A percentile compares a stretch with the other conserved stretches of the same genome.
These are phyloP conservation scores for Bradypodion ventrale DNA, from an alignment of 2,797 vertebrate species.

Conservation along the genomic window DNA sequence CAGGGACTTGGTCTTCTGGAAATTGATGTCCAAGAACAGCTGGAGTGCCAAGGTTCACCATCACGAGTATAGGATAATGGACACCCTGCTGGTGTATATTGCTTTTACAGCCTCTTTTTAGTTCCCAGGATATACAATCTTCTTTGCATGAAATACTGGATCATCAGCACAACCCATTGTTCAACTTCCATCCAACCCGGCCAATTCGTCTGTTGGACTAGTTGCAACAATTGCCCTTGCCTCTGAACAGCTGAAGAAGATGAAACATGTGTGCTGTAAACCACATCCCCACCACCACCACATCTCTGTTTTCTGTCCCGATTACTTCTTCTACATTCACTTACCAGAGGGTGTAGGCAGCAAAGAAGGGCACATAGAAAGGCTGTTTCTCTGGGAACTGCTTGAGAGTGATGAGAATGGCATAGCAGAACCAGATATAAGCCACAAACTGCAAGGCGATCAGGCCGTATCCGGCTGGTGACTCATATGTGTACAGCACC, in stretches of 20 bases:
- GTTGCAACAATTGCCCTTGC: no score
- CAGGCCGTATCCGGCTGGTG: conserved; percentile 89
- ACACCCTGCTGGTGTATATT: no score
- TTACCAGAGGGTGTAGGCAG: conserved; percentile 92
- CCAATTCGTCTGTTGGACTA: background rate
- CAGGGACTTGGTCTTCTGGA: no score
- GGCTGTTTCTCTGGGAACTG: conserved; percentile 91
- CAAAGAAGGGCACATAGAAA: conserved; percentile 93
- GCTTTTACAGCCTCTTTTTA: background rate
- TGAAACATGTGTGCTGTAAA: background rate
- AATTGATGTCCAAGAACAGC: no score
- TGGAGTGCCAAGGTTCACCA: no score
- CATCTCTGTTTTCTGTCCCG: no score
- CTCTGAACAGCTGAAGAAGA: background rate
- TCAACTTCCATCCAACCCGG: no score
- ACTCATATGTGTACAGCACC: conserved; percentile 91
- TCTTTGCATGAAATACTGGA: background rate
- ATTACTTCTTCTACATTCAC: conserved; percentile 44
- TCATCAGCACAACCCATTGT: background rate
- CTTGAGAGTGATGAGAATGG: conserved; percentile 89
- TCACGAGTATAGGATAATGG: no score
- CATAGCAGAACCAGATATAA: conserved; percentile 93
- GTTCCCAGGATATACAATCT: no score
- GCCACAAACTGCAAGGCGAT: conserved; percentile 90
- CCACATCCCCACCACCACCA: background rate